phyloP scores from a whole-genome alignment of 1,140 invertebrate genomes.

The Nebria ingens region DNA sequence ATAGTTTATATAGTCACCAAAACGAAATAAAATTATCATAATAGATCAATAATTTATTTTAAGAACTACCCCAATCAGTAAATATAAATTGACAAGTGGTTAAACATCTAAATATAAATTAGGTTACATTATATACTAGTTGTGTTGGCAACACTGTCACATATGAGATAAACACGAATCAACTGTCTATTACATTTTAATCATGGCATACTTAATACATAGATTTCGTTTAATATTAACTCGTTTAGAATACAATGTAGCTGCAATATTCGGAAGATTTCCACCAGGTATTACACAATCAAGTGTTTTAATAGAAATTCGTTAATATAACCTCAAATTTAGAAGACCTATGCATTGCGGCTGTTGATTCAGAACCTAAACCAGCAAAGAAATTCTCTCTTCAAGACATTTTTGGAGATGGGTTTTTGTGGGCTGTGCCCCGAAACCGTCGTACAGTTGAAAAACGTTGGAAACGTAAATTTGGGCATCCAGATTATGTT shows the following conservation, averaged over 20 bases:
- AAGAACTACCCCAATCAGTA: no score
- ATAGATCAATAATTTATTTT: no score
- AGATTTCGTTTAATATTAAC: slow-evolving; percentile 27
- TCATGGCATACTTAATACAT: slow-evolving; percentile 29
- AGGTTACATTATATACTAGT: no score
- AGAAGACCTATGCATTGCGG: slow-evolving; percentile 29
- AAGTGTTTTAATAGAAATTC: neutral
- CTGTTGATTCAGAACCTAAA: slow-evolving; percentile 18
- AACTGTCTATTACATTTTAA: no score
- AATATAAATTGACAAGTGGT: no score
- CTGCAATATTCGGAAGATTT: slow-evolving; percentile 30
- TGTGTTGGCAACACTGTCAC: neutral
- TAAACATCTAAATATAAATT: no score
- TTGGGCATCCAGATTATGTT: slow-evolving; percentile 48
- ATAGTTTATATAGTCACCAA: no score
- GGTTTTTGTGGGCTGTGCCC: slow-evolving; percentile 73
- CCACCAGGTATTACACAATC: slow-evolving; percentile 32
- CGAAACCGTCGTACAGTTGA: slow-evolving; percentile 65
- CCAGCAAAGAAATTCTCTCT: slow-evolving; percentile 34
- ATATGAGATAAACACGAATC: no score
- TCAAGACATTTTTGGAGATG: slow-evolving; percentile 55
- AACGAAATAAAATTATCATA: no score
- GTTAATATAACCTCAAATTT: slow-evolving; percentile 11
- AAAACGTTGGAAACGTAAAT: slow-evolving; percentile 58
- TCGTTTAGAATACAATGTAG: slow-evolving; percentile 31